These are phyloP conservation scores for Syngnathus typhle DNA, from an alignment of 2,113 vertebrate genomes.

Conservation along the genomic window DNA sequence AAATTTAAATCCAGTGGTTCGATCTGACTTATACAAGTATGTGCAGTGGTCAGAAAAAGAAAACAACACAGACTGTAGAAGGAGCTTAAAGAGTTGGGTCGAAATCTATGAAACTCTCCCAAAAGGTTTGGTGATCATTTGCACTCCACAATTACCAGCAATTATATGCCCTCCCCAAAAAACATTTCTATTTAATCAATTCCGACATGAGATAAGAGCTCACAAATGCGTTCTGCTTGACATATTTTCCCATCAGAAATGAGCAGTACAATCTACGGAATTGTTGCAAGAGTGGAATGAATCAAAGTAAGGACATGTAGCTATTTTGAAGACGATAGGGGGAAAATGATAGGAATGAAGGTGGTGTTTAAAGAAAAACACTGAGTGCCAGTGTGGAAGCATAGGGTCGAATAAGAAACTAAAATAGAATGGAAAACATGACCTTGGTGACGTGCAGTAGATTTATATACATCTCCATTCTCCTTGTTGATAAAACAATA, in stretches of 20 bases:
- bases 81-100: too few relatives aligned
- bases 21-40: too few relatives aligned
- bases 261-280: not conserved
- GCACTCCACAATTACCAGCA: too few relatives aligned
- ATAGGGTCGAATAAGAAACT: slow-evolving; percentile 34
- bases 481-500: slow-evolving; percentile 16
- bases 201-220: too few relatives aligned
- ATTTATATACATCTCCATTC: slow-evolving; percentile 18
- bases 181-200: too few relatives aligned
- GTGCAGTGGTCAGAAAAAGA: too few relatives aligned
- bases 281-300: slow-evolving; percentile 8
- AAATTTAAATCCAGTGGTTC: too few relatives aligned
- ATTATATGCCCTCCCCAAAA: too few relatives aligned
- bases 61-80: too few relatives aligned
- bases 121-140: too few relatives aligned
- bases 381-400: slow-evolving; percentile 20
- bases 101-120: too few relatives aligned
- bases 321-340: not conserved
- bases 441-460: not conserved
- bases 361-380: slow-evolving; percentile 12
- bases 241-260: not conserved
- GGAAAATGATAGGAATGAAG: slow-evolving; percentile 10
- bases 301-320: not conserved
- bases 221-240: not conserved
- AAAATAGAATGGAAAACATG: slow-evolving; percentile 23